Evolutionary conservation across 2,888 invertebrate genomes (phyloP).

Genomic region (Melitaea athalia): DNA sequence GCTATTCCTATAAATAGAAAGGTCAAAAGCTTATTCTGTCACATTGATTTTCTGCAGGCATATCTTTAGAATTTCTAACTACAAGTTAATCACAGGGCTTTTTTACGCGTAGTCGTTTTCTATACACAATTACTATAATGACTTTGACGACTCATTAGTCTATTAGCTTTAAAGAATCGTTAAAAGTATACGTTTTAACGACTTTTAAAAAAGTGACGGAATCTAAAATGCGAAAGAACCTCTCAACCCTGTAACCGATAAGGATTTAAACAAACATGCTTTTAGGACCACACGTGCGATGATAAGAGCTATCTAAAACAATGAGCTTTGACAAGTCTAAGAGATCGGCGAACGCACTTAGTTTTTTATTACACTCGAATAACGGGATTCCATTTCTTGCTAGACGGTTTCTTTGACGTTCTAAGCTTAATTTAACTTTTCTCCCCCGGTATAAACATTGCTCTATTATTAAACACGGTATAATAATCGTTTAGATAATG

Average conservation of each 20-base stretch:
- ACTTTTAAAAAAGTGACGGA: conserved; percentile 10
- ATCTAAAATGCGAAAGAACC: conserved; percentile 25
- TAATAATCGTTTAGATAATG: not conserved
- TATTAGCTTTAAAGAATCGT: not conserved
- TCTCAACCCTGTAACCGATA: conserved; percentile 20
- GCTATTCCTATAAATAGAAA: too few species aligned
- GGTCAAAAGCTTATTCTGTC: too few species aligned
- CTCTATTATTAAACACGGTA: conserved; percentile 2
- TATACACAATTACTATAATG: not conserved
- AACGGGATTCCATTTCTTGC: conserved; percentile 17
- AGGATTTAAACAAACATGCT: conserved; percentile 26
- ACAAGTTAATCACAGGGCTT: too few species aligned
- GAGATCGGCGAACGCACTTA: conserved; percentile 15
- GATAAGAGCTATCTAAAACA: conserved; percentile 42
- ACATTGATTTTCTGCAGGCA: too few species aligned
- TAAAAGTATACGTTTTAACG: not conserved
- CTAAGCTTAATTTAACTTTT: conserved; percentile 1
- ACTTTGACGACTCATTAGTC: not conserved
- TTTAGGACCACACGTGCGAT: conserved; percentile 41
- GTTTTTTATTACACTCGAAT: conserved; percentile 22
- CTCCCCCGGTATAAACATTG: not conserved
- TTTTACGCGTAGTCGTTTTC: too few species aligned
- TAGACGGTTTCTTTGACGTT: conserved; percentile 10
- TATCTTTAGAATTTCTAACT: not conserved
- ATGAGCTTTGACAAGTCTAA: conserved; percentile 30